Percentiles rank a stretch among this genome's conserved stretches.
These are phyloP conservation scores for Neopipo cinnamomea DNA, from an alignment of 2,113 vertebrate species.

Conservation along the genomic window DNA sequence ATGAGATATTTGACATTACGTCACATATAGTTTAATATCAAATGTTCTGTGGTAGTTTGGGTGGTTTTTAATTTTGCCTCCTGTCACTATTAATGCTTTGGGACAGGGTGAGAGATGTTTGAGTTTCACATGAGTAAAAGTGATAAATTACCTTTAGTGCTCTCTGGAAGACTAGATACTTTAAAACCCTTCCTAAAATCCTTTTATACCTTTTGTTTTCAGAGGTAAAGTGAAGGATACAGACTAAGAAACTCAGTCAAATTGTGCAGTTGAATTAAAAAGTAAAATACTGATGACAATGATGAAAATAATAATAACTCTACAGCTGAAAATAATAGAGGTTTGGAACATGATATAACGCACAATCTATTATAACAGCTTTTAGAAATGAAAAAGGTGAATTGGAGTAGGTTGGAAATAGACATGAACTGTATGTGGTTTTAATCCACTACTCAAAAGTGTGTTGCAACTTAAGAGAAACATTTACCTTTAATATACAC, in stretches of 20 bases:
- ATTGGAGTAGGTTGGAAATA: neutral
- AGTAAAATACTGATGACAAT: neutral
- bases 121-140: slow-evolving; percentile 11
- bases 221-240: neutral
- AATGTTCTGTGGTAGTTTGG: neutral
- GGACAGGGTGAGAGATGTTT: neutral
- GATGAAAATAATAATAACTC: neutral
- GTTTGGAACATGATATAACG: neutral
- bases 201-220: neutral
- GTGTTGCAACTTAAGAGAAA: neutral
- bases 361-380: neutral
- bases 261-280: neutral
- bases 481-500: neutral
- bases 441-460: neutral
- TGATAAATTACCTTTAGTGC: neutral
- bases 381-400: neutral
- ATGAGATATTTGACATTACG: neutral
- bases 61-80: slow-evolving; percentile 7
- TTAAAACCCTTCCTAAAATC: slow-evolving; percentile 32
- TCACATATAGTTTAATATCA: neutral
- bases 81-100: neutral
- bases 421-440: neutral
- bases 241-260: neutral
- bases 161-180: slow-evolving; percentile 26
- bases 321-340: neutral